Evolutionary conservation across 1,140 invertebrate species (phyloP).

Genomic region (Wiebesia pumilae): DNA sequence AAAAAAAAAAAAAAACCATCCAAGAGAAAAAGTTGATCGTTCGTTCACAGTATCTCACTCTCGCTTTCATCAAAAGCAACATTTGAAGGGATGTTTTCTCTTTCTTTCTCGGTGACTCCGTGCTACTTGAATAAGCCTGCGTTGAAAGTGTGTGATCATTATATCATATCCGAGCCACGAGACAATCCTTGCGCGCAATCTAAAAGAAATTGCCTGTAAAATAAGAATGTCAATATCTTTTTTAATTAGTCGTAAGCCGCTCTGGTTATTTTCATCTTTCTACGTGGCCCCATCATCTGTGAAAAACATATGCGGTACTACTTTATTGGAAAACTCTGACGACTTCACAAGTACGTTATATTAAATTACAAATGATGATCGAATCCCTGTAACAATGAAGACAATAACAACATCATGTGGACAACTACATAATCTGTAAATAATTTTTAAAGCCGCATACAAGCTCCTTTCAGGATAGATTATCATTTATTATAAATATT

Average conservation of each 20-base stretch:
- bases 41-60: slow-evolving; percentile 28
- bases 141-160: slow-evolving; percentile 72
- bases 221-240: slow-evolving; percentile 14
- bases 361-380: neutral
- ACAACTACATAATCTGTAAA: neutral
- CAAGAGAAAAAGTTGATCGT: slow-evolving; percentile 70
- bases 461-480: neutral
- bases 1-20: slow-evolving; percentile 43
- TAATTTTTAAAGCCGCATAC: neutral
- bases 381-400: neutral
- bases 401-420: neutral
- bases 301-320: neutral
- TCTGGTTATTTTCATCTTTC: slow-evolving; percentile 13
- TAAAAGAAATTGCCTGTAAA: slow-evolving; percentile 39
- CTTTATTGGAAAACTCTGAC: neutral
- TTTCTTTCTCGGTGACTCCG: neutral
- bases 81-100: neutral
- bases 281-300: slow-evolving; percentile 22
- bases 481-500: neutral
- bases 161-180: slow-evolving; percentile 81
- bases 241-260: slow-evolving; percentile 24
- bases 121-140: slow-evolving; percentile 76
- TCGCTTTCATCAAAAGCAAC: neutral
- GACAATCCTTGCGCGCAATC: slow-evolving; percentile 53
- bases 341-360: neutral